Base-by-base conservation (phyloP, 2,888 invertebrate genomes). In the Orchesellides sinensis region DNA sequence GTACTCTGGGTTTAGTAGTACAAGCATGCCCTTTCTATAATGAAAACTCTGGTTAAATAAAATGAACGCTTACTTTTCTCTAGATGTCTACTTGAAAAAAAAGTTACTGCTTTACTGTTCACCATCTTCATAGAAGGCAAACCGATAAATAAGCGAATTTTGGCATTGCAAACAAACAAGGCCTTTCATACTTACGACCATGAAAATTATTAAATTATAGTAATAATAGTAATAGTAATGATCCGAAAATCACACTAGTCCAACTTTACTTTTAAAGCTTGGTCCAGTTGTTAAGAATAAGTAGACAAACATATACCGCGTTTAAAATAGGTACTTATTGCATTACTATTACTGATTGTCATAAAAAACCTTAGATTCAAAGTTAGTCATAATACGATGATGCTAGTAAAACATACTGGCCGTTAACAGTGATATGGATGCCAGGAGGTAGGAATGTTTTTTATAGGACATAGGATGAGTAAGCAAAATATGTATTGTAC, bases 401-500 rank as follows among this genome's bases (percentile, higher is more conserved):
- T 40, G 40, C 10, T n/a, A n/a, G n/a, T n/a, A n/a, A n/a, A n/a
- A n/a, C n/a, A n/a, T n/a, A n/a, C n/a, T n/a, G n/a, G n/a, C n/a
- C n/a, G n/a, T n/a, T n/a, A n/a, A n/a, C n/a, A n/a, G n/a, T n/a
- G n/a, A n/a, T n/a, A n/a, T n/a, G n/a, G n/a, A n/a, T n/a, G n/a
- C n/a, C n/a, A n/a, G n/a, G n/a, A n/a, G n/a, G n/a, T n/a, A n/a
- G n/a, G n/a, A n/a, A n/a, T n/a, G n/a, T n/a, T n/a, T n/a, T n/a
- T n/a, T n/a, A n/a, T n/a, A n/a, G n/a, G n/a, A n/a, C n/a, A 40
- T 40, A 54, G 32, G 52, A 70, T 70, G 56, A 56, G 70, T 70
- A 54, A 56, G 70, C 56, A 70, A 45, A 35, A 4, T 47, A n/a
- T 45, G n/a, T 23, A 6, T 40, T 40, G 8, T 66, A 12, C n/a